Evolutionary conservation across 2,797 vertebrate genomes (phyloP).

Genomic region (Macroramphosus scolopax): DNA sequence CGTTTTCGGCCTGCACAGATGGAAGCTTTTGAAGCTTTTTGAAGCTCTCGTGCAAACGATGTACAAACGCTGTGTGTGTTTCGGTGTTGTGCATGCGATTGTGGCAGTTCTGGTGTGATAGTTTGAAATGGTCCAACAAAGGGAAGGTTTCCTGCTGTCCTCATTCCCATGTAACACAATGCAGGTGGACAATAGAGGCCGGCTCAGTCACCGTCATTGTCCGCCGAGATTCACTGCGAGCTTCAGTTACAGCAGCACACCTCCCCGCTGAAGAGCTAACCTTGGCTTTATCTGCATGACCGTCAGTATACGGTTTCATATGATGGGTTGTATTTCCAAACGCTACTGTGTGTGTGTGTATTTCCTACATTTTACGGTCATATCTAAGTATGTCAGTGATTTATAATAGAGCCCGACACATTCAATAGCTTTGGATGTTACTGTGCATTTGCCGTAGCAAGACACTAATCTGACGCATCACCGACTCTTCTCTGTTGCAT

Average conservation of each 20-base stretch:
- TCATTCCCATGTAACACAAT: slow-evolving; percentile 81
- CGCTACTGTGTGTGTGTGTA: slow-evolving; percentile 15
- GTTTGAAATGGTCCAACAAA: slow-evolving; percentile 68
- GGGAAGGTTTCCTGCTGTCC: slow-evolving; percentile 72
- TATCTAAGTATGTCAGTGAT: no score
- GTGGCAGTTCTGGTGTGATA: slow-evolving; percentile 38
- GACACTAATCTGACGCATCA: no score
- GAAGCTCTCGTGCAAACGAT: slow-evolving; percentile 30
- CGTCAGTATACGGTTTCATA: slow-evolving; percentile 50
- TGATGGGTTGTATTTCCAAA: slow-evolving; percentile 35
- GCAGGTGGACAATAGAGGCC: slow-evolving; percentile 59
- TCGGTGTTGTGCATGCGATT: no score
- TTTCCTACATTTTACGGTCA: background rate
- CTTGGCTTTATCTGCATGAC: slow-evolving; percentile 49
- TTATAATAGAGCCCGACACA: background rate
- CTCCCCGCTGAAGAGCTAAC: slow-evolving; percentile 35
- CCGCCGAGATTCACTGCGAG: slow-evolving; percentile 46
- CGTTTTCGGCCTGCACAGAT: slow-evolving; percentile 56
- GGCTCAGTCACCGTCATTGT: slow-evolving; percentile 57
- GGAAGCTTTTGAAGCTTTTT: slow-evolving; percentile 65
- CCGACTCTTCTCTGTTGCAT: slow-evolving; percentile 6
- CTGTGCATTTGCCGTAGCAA: background rate
- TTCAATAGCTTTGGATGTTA: no score
- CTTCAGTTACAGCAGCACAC: slow-evolving; percentile 53
- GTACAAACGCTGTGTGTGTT: slow-evolving; percentile 20